These are phyloP conservation scores for Stercorarius parasiticus DNA, from an alignment of 2,113 vertebrate genomes.

Conservation along the genomic window DNA sequence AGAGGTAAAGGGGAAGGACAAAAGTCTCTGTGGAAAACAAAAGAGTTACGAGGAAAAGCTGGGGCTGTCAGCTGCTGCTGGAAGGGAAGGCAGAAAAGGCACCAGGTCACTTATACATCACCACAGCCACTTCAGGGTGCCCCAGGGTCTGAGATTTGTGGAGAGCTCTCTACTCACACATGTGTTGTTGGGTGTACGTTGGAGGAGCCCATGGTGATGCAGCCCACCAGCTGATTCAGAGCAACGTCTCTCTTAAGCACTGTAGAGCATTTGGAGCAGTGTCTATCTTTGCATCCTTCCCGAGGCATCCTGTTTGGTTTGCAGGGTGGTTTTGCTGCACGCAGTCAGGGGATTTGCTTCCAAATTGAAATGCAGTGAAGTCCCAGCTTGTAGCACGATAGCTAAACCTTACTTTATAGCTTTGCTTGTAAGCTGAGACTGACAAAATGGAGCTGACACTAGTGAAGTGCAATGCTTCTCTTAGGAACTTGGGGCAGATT, in stretches of 20 bases:
- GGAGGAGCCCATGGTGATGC: not conserved
- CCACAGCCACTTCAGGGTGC: not conserved
- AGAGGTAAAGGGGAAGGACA: not conserved
- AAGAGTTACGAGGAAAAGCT: not conserved
- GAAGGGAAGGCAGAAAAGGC: not conserved
- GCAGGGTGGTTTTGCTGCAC: not conserved
- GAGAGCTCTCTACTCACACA: not conserved
- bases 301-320: fast-evolving
- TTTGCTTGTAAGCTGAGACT: not conserved
- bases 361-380: not conserved
- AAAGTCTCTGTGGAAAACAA: not conserved
- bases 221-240: not conserved
- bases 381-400: not conserved
- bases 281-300: not conserved
- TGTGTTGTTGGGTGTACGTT: fast-evolving
- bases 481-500: not conserved
- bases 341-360: not conserved
- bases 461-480: fast-evolving
- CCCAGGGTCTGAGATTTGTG: not conserved
- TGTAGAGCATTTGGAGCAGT: not conserved
- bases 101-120: not conserved
- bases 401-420: not conserved
- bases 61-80: not conserved
- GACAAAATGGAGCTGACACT: not conserved
- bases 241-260: not conserved